Evolutionary conservation across 1,140 invertebrate species (phyloP), one percentile per base, ranked within the genome.

Genomic region (Lordiphosa mommai): DNA sequence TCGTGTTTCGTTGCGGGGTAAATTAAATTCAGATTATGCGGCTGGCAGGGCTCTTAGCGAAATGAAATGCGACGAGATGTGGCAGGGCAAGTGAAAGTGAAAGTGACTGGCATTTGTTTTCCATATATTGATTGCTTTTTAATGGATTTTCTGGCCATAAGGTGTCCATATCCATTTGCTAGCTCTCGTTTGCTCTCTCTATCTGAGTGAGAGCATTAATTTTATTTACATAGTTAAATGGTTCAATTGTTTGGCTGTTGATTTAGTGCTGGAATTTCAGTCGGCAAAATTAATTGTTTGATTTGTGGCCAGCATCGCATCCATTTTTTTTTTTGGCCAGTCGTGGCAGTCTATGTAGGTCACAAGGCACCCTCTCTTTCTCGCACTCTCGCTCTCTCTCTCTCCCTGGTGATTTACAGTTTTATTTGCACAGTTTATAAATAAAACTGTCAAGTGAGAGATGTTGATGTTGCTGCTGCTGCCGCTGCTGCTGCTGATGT

Each of bases 211-310:
- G 58, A 30, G 69, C 67, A 80, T 80, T 80, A 82, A 82, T 80
- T 76, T 68, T 80, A 82, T 80, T 80, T 80, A 80, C 76, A 82
- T 80, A 80, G 76, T 80, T 80, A 80, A 80, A 80, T 80, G 76
- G 76, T 82, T 80, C 66, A 80, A 82, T 82, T 80, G 71, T 80
- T 80, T 80, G 76, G 68, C 74, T 80, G 76, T 80, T 80, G 76
- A 80, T 80, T 80, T 80, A 80, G 58, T 76, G 76, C 74, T 79
- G 70, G 76, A 82, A 82, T 71, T 82, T 80, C 76, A 68, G 74
- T 65, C 76, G 71, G 71, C 63, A 38, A 80, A 82, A 80, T 82
- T 80, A 80, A 80, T 80, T 80, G 76, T 80, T 80, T 82, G 76
- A 80, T 80, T 80, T 80, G 76, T 80, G 76, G 76, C 17, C 44